A percentile compares a stretch with the other conserved stretches of the same genome.
phyloP scores from a whole-genome alignment of 2,888 invertebrate species.

The Pediacus dermestoides region DNA sequence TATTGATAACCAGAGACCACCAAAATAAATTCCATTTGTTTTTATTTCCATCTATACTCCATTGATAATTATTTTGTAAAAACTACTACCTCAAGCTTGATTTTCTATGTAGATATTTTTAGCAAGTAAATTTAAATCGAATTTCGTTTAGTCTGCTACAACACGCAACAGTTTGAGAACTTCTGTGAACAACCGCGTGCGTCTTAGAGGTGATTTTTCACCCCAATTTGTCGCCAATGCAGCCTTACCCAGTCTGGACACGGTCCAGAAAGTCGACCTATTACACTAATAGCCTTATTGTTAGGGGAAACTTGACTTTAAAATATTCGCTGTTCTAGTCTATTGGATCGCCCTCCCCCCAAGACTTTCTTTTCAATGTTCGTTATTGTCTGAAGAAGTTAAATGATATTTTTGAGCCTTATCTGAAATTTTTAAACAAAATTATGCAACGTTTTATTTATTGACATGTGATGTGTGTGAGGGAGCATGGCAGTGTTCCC shows the following conservation, averaged over 20 bases:
- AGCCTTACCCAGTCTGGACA: constrained; percentile 49
- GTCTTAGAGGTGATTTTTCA: constrained; percentile 47
- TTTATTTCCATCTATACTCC: no score
- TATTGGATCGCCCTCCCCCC: constrained; percentile 28
- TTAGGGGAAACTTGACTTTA: constrained; percentile 44
- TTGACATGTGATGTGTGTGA: constrained; percentile 10
- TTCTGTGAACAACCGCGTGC: constrained; percentile 34
- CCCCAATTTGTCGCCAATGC: constrained; percentile 51
- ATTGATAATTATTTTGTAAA: no score
- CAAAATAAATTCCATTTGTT: constrained; percentile 18
- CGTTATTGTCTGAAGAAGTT: no score
- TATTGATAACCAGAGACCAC: constrained; percentile 36
- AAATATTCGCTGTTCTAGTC: constrained; percentile 40
- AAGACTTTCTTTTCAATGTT: no score
- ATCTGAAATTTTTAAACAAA: not conserved
- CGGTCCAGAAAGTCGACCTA: constrained; percentile 48
- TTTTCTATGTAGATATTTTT: no score
- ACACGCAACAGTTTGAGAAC: constrained; percentile 24
- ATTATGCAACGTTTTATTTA: not conserved
- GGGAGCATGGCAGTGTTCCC: constrained; percentile 9
- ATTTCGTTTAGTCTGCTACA: not conserved
- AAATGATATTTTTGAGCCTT: not conserved
- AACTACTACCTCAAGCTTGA: no score
- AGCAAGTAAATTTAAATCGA: no score
- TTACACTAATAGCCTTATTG: constrained; percentile 51